These are phyloP conservation scores for Silvanus unidentatus DNA, from an alignment of 2,888 invertebrate genomes.

Conservation along the genomic window DNA sequence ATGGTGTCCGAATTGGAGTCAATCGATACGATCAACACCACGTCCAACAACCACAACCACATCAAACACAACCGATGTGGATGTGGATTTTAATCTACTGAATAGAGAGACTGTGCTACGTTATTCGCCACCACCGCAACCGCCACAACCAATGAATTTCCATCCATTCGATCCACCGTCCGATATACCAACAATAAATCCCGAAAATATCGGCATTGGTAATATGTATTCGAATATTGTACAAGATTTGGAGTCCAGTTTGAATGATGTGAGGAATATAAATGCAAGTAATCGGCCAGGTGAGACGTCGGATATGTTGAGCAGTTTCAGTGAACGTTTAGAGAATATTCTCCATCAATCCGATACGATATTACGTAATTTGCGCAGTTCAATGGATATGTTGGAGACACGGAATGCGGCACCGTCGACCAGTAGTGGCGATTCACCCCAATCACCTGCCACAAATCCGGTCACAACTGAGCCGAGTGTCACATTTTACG, in stretches of 20 bases:
- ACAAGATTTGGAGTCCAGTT: slow-evolving; percentile 40
- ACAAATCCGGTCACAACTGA: neutral
- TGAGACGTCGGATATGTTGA: slow-evolving; percentile 40
- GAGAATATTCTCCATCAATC: slow-evolving; percentile 44
- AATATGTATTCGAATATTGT: slow-evolving; percentile 43
- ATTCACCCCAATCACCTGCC: slow-evolving; percentile 4
- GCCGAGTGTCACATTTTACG: slow-evolving; percentile 28
- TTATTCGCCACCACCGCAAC: slow-evolving; percentile 16
- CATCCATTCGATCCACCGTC: slow-evolving; percentile 35
- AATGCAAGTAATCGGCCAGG: slow-evolving; percentile 34
- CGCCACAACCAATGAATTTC: slow-evolving; percentile 13
- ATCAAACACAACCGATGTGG: too few species aligned
- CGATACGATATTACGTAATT: slow-evolving; percentile 40
- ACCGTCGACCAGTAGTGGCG: slow-evolving; percentile 3
- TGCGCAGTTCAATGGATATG: slow-evolving; percentile 38
- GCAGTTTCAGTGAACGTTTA: slow-evolving; percentile 40
- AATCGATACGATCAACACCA: too few species aligned
- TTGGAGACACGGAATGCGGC: slow-evolving; percentile 14
- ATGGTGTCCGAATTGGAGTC: slow-evolving; percentile 16
- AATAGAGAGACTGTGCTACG: too few species aligned
- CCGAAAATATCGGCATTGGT: slow-evolving; percentile 37
- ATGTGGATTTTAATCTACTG: too few species aligned
- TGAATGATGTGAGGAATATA: slow-evolving; percentile 38
- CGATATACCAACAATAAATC: slow-evolving; percentile 24
- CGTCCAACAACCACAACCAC: neutral